Base-by-base conservation (phyloP, 2,113 vertebrate genomes). In the Plestiodon gilberti region DNA sequence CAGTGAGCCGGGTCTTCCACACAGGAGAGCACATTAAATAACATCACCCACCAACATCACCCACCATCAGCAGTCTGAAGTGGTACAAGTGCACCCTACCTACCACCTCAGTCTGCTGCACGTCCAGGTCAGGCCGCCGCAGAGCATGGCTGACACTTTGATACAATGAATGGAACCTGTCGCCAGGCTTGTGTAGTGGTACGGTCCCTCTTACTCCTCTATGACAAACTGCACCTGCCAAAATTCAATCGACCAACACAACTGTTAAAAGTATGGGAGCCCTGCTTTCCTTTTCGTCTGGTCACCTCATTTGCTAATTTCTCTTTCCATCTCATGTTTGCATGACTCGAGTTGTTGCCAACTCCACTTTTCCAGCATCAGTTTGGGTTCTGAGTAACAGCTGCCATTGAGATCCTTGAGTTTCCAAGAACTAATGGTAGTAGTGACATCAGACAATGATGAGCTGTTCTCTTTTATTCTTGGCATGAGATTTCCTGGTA, bases 281-380 rank as follows among this genome's bases (percentile, higher is more conserved):
- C 57, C 10, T 40, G 9, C 2, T 38, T 79, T 62, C 78, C n/a
- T 80, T 25, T 40, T 64, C 6, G 30, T 75, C 14, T 30, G 75
- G 83, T 62, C 0, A 0, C 11, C 43, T 7, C 14, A 1, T 77
- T 61, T 75, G 48, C 52, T 33, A 0, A 1, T 82, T 77, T 77
- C 70, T 7, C 59, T 35, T 65, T 84, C 48, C 33, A 38, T 7
- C 30, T 86, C 86, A 33, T n/a, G 87, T 61, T 87, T 89, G 0
- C 22, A 5, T 43, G 57, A 7, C 70, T 59, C 18, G 4, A 61
- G 1, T 57, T 89, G 75, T 75, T 64, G 85, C 8, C 43, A 86
- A 48, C 76, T 3, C 28, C 83, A 15, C 23, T 87, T 84, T 81
- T 82, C 52, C 75, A 55, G 22, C 7, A 35, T 57, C 76, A 52